These are phyloP conservation scores for Cheiracanthium punctorium DNA, from an alignment of 2,888 invertebrate species.

Conservation along the genomic window DNA sequence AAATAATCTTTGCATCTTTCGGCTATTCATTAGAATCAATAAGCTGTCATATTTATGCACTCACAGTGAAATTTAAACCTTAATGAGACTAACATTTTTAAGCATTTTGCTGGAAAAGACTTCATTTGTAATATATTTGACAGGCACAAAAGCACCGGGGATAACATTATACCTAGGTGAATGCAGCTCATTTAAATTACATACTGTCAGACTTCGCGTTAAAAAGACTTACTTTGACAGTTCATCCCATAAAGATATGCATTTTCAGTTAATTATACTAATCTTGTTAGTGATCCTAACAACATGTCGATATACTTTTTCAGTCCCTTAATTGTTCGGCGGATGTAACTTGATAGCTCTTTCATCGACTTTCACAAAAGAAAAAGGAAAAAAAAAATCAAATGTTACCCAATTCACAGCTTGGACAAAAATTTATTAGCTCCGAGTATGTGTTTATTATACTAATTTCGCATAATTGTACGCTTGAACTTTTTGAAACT, in stretches of 20 bases:
- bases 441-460: background rate
- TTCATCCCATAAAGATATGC: background rate
- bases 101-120: too few relatives aligned
- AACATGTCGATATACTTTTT: background rate
- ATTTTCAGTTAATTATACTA: slow-evolving; percentile 6
- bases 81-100: too few relatives aligned
- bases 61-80: too few relatives aligned
- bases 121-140: background rate
- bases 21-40: too few relatives aligned
- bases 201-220: background rate
- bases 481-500: too few relatives aligned
- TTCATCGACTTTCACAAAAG: background rate
- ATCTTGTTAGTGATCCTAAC: background rate
- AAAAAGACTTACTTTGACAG: background rate
- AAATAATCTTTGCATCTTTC: too few relatives aligned
- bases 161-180: background rate
- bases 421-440: background rate
- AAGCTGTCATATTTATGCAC: too few relatives aligned
- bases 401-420: background rate
- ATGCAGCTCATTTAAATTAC: background rate
- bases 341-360: background rate
- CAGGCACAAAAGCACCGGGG: background rate
- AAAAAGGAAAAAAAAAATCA: background rate
- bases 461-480: background rate
- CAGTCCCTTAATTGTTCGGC: background rate